Conservation (phyloP, 2,113 vertebrate genomes). For the Oryctolagus cuniculus region mOryCun1.1 NC_091443.1:78878501-78879000, state of each 20-base stretch:
- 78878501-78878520: slow-evolving; percentile 81
- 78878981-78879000: neutral
- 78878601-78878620: slow-evolving; percentile 85
- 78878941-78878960: neutral
- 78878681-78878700: neutral
- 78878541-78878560: slow-evolving; percentile 75
- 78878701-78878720: neutral
- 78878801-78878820: neutral
- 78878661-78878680: neutral
- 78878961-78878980: neutral
- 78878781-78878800: slow-evolving; percentile 25
- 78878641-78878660: slow-evolving; percentile 23
- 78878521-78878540: slow-evolving; percentile 76
- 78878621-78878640: slow-evolving; percentile 21
- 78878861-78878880: neutral
- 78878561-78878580: slow-evolving; percentile 87
- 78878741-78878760: neutral
- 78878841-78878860: slow-evolving; percentile 1
- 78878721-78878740: neutral
- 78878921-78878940: neutral
- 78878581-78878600: slow-evolving; percentile 84
- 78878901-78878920: neutral
- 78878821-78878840: slow-evolving; percentile 2
- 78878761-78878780: slow-evolving; percentile 21
- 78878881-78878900: neutral